Percentiles rank a stretch among this genome's conserved stretches.
phyloP scores from a whole-genome alignment of 2,797 vertebrate genomes.

The Poecilia velifera region DNA sequence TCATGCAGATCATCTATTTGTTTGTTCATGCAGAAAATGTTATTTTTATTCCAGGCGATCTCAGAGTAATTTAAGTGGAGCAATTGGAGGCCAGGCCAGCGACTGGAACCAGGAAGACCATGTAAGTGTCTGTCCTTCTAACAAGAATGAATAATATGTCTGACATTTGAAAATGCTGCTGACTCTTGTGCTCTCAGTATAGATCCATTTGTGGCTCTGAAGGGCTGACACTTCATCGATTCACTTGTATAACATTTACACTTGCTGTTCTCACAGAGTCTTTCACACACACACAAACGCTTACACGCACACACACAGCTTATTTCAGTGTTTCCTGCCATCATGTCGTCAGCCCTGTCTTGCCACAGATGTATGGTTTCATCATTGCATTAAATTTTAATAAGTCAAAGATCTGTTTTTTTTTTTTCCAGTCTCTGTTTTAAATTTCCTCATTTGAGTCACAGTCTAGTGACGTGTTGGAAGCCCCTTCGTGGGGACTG shows the following conservation, averaged over 20 bases:
- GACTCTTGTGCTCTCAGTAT: slow-evolving; percentile 30
- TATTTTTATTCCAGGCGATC: slow-evolving; percentile 81
- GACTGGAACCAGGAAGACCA: slow-evolving; percentile 91
- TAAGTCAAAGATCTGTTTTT: slow-evolving; percentile 61
- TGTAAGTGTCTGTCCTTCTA: slow-evolving; percentile 78
- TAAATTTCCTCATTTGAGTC: slow-evolving; percentile 17
- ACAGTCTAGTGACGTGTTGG: slow-evolving; percentile 19
- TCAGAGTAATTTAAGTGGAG: slow-evolving; percentile 85
- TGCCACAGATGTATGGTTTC: slow-evolving; percentile 53
- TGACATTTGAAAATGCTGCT: slow-evolving; percentile 45
- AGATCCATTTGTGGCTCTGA: slow-evolving; percentile 30
- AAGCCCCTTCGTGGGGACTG: slow-evolving; percentile 33
- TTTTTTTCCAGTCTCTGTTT: background rate
- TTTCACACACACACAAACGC: background rate
- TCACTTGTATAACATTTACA: slow-evolving; percentile 39
- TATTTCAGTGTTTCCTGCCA: slow-evolving; percentile 27
- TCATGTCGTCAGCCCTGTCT: slow-evolving; percentile 32
- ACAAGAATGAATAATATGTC: slow-evolving; percentile 28
- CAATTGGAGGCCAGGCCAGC: slow-evolving; percentile 84
- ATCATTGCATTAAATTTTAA: slow-evolving; percentile 59
- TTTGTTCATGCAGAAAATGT: slow-evolving; percentile 12
- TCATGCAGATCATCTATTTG: slow-evolving; percentile 5
- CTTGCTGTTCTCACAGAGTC: slow-evolving; percentile 25
- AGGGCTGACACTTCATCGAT: slow-evolving; percentile 37
- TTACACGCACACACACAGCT: background rate